These are phyloP conservation scores for Alaudala cheleensis DNA, from an alignment of 2,113 vertebrate species.

Conservation along the genomic window DNA sequence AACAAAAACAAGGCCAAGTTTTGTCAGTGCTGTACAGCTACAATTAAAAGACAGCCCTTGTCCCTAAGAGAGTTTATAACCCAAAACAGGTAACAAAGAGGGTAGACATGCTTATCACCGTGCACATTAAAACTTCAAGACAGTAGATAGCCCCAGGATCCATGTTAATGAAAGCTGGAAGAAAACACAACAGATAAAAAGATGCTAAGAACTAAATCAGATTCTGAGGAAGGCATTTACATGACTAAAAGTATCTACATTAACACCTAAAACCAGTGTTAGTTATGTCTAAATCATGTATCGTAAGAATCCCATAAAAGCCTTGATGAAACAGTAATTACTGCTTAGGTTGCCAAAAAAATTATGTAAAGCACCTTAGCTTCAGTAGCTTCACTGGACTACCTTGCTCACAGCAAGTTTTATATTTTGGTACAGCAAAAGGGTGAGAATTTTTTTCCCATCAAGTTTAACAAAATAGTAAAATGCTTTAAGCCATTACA, in stretches of 20 bases:
- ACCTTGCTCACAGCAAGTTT: neutral
- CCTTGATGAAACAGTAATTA: slow-evolving; percentile 23
- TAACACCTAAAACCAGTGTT: neutral
- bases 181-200: slow-evolving; percentile 43
- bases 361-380: neutral
- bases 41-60: slow-evolving; percentile 28
- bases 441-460: neutral
- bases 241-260: neutral
- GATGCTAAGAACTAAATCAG: neutral
- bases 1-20: slow-evolving; percentile 18
- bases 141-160: slow-evolving; percentile 41
- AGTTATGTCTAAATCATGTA: neutral
- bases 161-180: slow-evolving; percentile 22
- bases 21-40: neutral
- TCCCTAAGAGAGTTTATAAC: slow-evolving; percentile 34
- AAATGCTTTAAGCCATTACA: neutral
- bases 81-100: neutral
- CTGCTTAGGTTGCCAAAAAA: slow-evolving; percentile 20
- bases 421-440: neutral
- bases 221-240: neutral
- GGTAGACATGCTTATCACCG: neutral
- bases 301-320: neutral
- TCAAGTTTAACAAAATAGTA: neutral
- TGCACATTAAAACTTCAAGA: slow-evolving; percentile 46
- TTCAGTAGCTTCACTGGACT: neutral